Conservation (phyloP, 2,113 vertebrate species). For the Triplophysa dalaica region DNA sequence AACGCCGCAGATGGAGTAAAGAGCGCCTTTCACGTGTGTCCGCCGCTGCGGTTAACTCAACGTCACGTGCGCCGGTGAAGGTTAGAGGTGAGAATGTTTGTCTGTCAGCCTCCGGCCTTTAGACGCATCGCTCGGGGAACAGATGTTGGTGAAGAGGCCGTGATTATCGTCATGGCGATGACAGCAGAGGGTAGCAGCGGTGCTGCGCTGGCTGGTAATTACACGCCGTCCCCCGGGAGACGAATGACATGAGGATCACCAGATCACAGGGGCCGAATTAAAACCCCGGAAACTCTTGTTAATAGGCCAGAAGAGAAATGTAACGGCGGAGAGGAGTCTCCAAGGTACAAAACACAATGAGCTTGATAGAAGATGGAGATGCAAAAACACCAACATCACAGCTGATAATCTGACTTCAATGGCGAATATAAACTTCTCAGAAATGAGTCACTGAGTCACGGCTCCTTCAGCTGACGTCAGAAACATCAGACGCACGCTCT, state of each 20-base stretch:
- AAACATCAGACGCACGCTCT: too few relatives aligned
- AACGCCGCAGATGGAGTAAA: too few relatives aligned
- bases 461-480: too few relatives aligned
- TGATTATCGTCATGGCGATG: slow-evolving; percentile 95
- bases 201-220: slow-evolving; percentile 89
- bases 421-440: too few relatives aligned
- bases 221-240: slow-evolving; percentile 93
- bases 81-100: slow-evolving; percentile 85
- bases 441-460: too few relatives aligned
- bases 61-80: slow-evolving; percentile 65
- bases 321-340: slow-evolving; percentile 61
- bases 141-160: slow-evolving; percentile 92
- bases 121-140: slow-evolving; percentile 85
- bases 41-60: background rate
- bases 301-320: slow-evolving; percentile 97
- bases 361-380: too few relatives aligned
- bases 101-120: slow-evolving; percentile 90
- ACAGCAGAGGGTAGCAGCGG: slow-evolving; percentile 71
- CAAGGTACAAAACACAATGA: too few relatives aligned
- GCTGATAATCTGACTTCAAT: too few relatives aligned
- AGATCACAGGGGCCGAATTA: slow-evolving; percentile 97
- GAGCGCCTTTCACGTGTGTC: too few relatives aligned
- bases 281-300: slow-evolving; percentile 98
- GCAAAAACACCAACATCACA: too few relatives aligned
- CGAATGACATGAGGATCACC: slow-evolving; percentile 91